Evolutionary conservation across 2,797 vertebrate species (phyloP).

Genomic region (Ataeniobius toweri): DNA sequence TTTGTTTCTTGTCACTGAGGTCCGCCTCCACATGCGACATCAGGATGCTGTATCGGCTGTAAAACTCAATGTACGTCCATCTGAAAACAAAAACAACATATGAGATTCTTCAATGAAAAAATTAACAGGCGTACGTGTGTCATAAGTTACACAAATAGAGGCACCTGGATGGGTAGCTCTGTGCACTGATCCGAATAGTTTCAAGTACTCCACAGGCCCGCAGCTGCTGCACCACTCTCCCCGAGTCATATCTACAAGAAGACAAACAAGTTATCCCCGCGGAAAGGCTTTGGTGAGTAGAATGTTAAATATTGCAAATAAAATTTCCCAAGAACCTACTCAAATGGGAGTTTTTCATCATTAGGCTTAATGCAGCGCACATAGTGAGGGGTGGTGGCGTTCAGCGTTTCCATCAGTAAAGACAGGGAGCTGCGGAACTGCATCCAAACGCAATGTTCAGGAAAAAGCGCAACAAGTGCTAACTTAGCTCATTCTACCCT

Average conservation of each 20-base stretch:
- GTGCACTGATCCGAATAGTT: slow-evolving; percentile 94
- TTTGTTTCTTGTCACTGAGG: slow-evolving; percentile 88
- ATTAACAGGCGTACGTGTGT: not conserved
- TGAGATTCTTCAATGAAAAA: not conserved
- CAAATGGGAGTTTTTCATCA: slow-evolving; percentile 92
- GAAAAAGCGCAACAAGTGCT: not conserved
- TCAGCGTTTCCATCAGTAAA: slow-evolving; percentile 95
- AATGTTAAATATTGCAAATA: not conserved
- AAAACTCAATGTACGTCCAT: slow-evolving; percentile 98
- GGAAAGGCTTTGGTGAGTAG: not conserved
- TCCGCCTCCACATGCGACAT: slow-evolving; percentile 88
- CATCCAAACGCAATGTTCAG: slow-evolving; percentile 23
- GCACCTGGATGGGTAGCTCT: slow-evolving; percentile 96
- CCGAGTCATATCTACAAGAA: slow-evolving; percentile 88
- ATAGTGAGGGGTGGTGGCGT: slow-evolving; percentile 95
- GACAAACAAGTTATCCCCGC: not conserved
- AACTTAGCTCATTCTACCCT: slow-evolving; percentile 3
- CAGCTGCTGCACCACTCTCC: slow-evolving; percentile 93
- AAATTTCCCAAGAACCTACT: slow-evolving; percentile 81
- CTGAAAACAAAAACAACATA: slow-evolving; percentile 67
- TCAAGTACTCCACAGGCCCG: slow-evolving; percentile 96
- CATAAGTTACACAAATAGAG: not conserved
- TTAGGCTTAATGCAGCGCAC: slow-evolving; percentile 98
- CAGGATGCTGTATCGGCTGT: slow-evolving; percentile 93
- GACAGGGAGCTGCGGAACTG: slow-evolving; percentile 94